Conservation (phyloP, 2,797 vertebrate species). For the Trachops cirrhosus region DNA sequence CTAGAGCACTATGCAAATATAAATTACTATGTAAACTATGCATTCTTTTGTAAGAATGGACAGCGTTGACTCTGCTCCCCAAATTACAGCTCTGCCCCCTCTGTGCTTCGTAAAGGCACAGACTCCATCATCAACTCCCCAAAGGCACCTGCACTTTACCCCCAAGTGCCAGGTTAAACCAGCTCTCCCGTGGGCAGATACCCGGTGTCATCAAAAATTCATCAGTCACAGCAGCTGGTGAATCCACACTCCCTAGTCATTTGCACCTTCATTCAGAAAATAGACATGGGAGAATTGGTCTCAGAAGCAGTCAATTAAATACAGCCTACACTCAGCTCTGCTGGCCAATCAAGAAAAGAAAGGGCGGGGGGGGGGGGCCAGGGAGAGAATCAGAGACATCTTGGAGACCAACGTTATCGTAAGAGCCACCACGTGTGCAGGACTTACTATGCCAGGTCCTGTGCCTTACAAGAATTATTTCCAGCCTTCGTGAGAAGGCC, state of each 20-base stretch:
- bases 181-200: neutral
- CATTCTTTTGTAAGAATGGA: neutral
- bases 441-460: neutral
- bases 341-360: neutral
- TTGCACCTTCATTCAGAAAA: conserved; percentile 28
- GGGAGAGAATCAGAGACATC: neutral
- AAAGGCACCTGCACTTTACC: neutral
- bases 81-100: neutral
- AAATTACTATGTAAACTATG: neutral
- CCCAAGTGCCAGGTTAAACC: neutral
- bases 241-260: neutral
- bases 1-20: neutral
- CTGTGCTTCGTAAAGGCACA: neutral
- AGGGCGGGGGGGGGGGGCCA: neutral
- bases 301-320: neutral
- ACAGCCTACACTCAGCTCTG: neutral
- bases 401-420: neutral
- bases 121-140: neutral
- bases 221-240: conserved; percentile 40
- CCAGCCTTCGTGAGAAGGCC: neutral
- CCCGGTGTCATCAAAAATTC: conserved; percentile 65
- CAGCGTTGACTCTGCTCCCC: neutral
- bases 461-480: neutral
- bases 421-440: neutral
- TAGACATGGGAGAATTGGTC: neutral